These are phyloP conservation scores for Arnoldichthys spilopterus DNA, from an alignment of 2,797 vertebrate genomes.

Conservation along the genomic window DNA sequence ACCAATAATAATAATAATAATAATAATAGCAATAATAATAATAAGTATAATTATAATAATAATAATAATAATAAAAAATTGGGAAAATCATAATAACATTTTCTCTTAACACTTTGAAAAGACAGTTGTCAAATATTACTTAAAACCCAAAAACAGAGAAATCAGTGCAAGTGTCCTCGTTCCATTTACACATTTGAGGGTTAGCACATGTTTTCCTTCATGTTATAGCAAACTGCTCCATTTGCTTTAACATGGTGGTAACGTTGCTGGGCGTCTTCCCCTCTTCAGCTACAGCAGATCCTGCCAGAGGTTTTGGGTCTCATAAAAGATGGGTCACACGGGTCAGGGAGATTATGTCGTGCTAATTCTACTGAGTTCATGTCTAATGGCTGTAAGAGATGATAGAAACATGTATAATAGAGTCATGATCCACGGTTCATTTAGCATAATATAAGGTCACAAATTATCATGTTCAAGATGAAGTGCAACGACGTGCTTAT, in stretches of 20 bases:
- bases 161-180: constrained; percentile 71
- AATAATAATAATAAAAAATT: constrained; percentile 75
- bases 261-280: constrained; percentile 70
- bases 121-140: constrained; percentile 76
- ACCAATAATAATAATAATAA: constrained; percentile 63
- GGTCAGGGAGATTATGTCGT: constrained; percentile 87
- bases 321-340: constrained; percentile 60
- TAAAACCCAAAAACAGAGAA: constrained; percentile 70
- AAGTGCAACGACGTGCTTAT: background rate
- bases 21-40: constrained; percentile 77
- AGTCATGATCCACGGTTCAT: constrained; percentile 7
- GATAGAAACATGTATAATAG: background rate
- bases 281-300: constrained; percentile 73
- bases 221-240: constrained; percentile 58
- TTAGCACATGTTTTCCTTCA: constrained; percentile 65
- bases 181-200: constrained; percentile 60
- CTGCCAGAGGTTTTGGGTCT: constrained; percentile 66
- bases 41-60: constrained; percentile 64
- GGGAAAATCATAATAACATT: constrained; percentile 60
- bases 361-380: constrained; percentile 97
- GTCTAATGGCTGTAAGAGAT: constrained; percentile 89
- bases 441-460: background rate
- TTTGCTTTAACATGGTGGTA: constrained; percentile 69
- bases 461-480: background rate
- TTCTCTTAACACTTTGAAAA: constrained; percentile 67